A percentile compares a stretch with the other conserved stretches of the same genome.
Evolutionary conservation across 2,113 vertebrate genomes (phyloP).

Genomic region (Prunella himalayana): DNA sequence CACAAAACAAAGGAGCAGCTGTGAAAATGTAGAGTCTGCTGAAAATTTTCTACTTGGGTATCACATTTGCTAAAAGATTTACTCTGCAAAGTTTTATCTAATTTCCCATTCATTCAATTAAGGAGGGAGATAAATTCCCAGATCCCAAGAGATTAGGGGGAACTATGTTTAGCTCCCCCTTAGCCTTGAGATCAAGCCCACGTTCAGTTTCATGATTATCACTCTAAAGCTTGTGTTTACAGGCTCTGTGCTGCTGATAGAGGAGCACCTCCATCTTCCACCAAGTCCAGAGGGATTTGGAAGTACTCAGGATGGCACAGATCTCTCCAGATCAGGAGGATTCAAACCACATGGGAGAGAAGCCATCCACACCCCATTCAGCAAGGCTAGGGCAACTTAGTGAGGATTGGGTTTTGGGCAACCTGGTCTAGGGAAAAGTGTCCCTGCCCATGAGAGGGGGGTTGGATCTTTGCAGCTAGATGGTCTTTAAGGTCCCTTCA

Average conservation of each 20-base stretch:
- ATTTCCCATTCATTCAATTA: constrained; percentile 74
- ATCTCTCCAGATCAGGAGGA: background rate
- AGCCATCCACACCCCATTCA: background rate
- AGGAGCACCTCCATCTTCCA: background rate
- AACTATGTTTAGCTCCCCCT: constrained; percentile 49
- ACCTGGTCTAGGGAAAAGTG: background rate
- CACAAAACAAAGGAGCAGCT: constrained; percentile 71
- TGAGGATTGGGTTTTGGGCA: background rate
- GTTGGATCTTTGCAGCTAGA: background rate
- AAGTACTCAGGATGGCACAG: background rate
- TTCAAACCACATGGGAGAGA: background rate
- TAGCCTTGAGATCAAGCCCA: background rate
- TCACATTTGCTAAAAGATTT: constrained; percentile 73
- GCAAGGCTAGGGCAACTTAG: background rate
- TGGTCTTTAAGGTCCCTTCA: background rate
- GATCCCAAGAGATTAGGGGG: constrained; percentile 49
- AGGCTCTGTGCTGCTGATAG: background rate
- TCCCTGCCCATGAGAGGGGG: background rate
- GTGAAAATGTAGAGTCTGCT: constrained; percentile 54
- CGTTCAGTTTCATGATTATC: background rate
- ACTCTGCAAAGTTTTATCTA: constrained; percentile 74
- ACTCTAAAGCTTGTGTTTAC: background rate
- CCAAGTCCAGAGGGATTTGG: background rate
- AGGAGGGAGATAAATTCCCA: constrained; percentile 63
- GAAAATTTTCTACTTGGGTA: constrained; percentile 60